phyloP scores from a whole-genome alignment of 2,113 vertebrate species.

The Dasyurus viverrinus region DNA sequence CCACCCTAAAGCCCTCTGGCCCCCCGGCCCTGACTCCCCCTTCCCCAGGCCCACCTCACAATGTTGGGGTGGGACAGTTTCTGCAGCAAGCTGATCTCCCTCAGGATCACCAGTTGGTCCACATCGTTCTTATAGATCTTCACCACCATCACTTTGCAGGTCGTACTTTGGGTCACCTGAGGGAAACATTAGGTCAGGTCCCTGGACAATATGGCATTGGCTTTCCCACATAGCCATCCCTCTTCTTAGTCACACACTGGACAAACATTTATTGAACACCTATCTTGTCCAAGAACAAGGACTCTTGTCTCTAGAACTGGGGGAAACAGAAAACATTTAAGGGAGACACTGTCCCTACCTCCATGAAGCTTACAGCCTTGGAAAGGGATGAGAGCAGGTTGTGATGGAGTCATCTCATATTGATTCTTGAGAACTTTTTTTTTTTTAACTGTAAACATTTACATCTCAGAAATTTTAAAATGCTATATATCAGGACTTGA shows the following conservation, averaged over 20 bases:
- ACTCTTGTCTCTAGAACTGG: background rate
- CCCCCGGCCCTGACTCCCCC: background rate
- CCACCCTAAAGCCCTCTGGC: background rate
- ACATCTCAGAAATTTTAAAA: background rate
- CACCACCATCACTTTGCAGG: constrained; percentile 91
- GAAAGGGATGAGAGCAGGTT: background rate
- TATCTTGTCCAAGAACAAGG: background rate
- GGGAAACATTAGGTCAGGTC: background rate
- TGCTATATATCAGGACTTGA: background rate
- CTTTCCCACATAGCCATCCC: background rate
- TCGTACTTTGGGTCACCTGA: constrained; percentile 87
- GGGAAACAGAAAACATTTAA: background rate
- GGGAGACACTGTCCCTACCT: background rate
- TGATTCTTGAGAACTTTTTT: background rate
- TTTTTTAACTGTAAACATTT: background rate
- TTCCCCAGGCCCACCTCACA: constrained; percentile 84
- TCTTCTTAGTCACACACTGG: background rate
- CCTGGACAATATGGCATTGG: background rate
- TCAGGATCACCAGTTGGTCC: constrained; percentile 92
- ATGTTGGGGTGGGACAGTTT: constrained; percentile 94
- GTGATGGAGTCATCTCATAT: background rate
- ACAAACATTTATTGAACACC: background rate
- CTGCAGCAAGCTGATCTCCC: constrained; percentile 92
- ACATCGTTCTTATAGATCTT: constrained; percentile 94
- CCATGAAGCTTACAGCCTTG: background rate